Base-by-base conservation (phyloP, 2,113 vertebrate genomes). In the Phrynosoma blainvillii region DNA sequence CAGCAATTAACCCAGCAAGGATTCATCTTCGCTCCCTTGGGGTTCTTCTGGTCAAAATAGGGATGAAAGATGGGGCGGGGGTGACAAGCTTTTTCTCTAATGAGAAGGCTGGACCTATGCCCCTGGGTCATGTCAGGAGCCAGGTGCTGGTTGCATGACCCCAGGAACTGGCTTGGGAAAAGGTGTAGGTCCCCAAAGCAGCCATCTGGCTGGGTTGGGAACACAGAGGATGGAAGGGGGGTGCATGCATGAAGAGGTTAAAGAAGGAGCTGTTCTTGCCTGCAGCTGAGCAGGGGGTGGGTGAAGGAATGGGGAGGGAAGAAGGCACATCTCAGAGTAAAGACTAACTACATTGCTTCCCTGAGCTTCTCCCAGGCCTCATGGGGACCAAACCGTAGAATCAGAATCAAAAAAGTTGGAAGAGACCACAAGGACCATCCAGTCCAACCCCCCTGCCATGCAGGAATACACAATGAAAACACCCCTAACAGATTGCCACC, bases 1-100 rank as follows among this genome's bases (percentile, higher is more conserved):
- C 87, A 83, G 71, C 86, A 85, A 90, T 90, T 88, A 85, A 40
- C 84, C 82, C 80, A 88, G 88, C 71, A 66, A 82, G 83, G 21
- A 52, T 56, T 74, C 70, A 84, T 74, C 70, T 84, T 47, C 47
- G 30, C 13, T 85, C 56, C 56, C 84, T 65, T 66, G 73, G 62
- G 32, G 62, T 25, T 12, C 82, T 21, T 75, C 68, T 54, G 30
- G 66, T 21, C 36, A 78, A 66, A 76, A 32, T 20, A 12, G 75
- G 18, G 27, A 21, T 21, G 14, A 71, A 27, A 71, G 68, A 30
- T 25, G n/a, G 71, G n/a, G 65, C 65, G 23, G 65, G 65, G 52
- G 13, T 52, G 76, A 74, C 78, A 25, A 74, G 54, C 5, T 30
- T 66, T 74, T 79, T 87, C 89, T 65, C 52, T 56, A 74, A 84